phyloP scores from a whole-genome alignment of 2,888 invertebrate species.

The Sepioteuthis lessoniana region DNA sequence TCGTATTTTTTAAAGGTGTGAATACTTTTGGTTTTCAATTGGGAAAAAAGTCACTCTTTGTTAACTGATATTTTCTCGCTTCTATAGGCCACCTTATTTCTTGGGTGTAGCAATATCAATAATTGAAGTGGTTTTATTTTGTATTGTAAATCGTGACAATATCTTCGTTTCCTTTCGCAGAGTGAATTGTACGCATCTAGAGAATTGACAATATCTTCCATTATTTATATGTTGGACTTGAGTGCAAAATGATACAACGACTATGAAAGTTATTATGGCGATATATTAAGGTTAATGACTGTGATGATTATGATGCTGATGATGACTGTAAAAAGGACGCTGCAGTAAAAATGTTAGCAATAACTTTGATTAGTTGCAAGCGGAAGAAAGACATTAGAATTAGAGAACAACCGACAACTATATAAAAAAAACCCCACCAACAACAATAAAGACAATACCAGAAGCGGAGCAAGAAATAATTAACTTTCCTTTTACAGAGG shows the following conservation, averaged over 20 bases:
- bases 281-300: background rate
- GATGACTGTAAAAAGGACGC: background rate
- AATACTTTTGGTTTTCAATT: background rate
- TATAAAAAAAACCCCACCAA: too few species aligned
- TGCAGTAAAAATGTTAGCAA: background rate
- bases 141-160: background rate
- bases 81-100: background rate
- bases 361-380: rapidly evolving
- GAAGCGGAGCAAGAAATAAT: background rate
- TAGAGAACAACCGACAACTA: too few species aligned
- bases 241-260: background rate
- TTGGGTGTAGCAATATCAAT: background rate
- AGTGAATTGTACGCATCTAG: background rate
- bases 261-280: background rate
- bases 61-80: background rate
- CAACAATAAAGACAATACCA: too few species aligned
- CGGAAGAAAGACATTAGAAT: too few species aligned
- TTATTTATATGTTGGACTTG: background rate
- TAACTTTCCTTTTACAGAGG: background rate
- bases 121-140: background rate
- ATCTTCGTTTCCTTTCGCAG: background rate
- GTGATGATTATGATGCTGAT: background rate
- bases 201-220: background rate
- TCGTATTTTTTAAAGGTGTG: background rate
- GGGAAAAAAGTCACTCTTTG: background rate